These are phyloP conservation scores for Mastacembelus armatus DNA, from an alignment of 2,797 vertebrate genomes.

Conservation along the genomic window DNA sequence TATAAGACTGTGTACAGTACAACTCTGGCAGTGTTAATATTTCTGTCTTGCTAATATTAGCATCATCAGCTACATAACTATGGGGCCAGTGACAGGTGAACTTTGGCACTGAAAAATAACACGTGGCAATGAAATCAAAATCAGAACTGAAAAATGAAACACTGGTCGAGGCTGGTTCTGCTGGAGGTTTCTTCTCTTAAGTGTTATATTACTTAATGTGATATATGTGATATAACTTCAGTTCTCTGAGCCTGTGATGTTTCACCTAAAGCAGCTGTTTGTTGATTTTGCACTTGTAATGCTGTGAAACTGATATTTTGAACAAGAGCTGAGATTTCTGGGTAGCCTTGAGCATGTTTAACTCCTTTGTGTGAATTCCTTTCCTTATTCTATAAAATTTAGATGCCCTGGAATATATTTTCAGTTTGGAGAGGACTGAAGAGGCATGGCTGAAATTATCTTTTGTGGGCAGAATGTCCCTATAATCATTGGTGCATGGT, in stretches of 20 bases:
- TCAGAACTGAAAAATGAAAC: too few species aligned
- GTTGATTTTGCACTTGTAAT: slow-evolving; percentile 19
- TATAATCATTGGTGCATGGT: slow-evolving; percentile 3
- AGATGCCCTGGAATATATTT: neutral
- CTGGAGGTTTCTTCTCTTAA: too few species aligned
- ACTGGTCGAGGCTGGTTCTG: too few species aligned
- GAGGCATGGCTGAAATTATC: too few species aligned
- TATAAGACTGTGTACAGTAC: neutral
- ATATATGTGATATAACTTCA: neutral
- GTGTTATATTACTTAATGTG: too few species aligned
- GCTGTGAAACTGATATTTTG: slow-evolving; percentile 3
- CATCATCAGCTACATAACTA: too few species aligned
- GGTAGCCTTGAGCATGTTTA: neutral
- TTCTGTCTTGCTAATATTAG: neutral
- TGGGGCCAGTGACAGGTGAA: too few species aligned
- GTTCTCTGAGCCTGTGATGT: neutral
- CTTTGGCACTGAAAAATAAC: too few species aligned
- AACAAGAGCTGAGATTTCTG: neutral
- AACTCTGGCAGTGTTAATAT: neutral
- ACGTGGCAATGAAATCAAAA: too few species aligned
- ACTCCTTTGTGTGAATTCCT: neutral
- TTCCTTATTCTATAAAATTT: neutral
- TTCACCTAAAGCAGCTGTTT: neutral
- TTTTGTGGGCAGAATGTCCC: too few species aligned
- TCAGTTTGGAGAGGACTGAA: neutral